These are phyloP conservation scores for Chrysoperla carnea DNA, from an alignment of 1,140 invertebrate species.

Conservation along the genomic window DNA sequence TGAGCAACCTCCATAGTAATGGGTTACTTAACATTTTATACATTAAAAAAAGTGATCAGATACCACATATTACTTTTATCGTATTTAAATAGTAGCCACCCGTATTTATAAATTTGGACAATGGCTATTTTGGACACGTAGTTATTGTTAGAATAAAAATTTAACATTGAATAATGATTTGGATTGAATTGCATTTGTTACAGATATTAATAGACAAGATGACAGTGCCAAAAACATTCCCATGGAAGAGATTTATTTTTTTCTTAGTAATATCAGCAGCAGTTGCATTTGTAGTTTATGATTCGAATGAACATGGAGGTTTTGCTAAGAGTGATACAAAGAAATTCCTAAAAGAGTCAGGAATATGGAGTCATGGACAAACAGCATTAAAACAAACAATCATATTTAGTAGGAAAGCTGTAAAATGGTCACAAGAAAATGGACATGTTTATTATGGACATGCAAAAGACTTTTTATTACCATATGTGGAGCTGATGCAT, in stretches of 20 bases:
- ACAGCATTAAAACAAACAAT: slow-evolving; percentile 34
- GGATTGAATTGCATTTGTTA: slow-evolving; percentile 7
- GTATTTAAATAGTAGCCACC: no score
- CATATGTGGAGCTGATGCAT: slow-evolving; percentile 37
- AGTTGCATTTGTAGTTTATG: slow-evolving; percentile 18
- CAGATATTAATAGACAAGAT: slow-evolving; percentile 23
- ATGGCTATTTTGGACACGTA: no score
- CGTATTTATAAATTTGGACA: no score
- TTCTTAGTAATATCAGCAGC: slow-evolving; percentile 19
- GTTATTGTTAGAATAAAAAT: no score
- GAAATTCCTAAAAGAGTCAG: slow-evolving; percentile 36
- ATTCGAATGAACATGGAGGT: slow-evolving; percentile 21
- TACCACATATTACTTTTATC: no score
- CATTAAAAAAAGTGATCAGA: no score
- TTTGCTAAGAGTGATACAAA: slow-evolving; percentile 32
- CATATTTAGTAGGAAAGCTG: slow-evolving; percentile 32
- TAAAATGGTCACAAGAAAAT: slow-evolving; percentile 41
- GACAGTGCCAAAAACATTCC: slow-evolving; percentile 21
- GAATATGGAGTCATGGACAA: slow-evolving; percentile 37
- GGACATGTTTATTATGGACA: slow-evolving; percentile 43
- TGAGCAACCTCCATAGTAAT: no score
- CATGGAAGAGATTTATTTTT: slow-evolving; percentile 21
- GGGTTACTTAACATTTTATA: no score
- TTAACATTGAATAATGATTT: no score
- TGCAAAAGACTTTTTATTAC: slow-evolving; percentile 30